Conservation (phyloP, 2,797 vertebrate species). For the Emydoidea blandingii region DNA sequence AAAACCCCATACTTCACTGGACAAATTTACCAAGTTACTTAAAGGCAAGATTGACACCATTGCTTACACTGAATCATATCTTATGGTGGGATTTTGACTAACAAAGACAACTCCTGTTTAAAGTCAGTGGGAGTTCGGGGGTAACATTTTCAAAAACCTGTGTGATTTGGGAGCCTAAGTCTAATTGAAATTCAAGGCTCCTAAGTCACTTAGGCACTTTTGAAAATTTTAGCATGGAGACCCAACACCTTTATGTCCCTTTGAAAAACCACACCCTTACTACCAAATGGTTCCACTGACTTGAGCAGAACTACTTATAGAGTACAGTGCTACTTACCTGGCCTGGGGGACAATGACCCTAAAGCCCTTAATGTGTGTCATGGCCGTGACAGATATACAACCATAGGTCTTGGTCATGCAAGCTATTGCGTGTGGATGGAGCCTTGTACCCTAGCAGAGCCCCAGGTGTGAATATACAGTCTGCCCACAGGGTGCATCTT, state of each 20-base stretch:
- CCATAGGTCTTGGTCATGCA: not conserved
- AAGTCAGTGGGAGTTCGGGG: not conserved
- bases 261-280: not conserved
- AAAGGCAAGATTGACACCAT: not conserved
- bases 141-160: not conserved
- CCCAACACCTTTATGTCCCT: not conserved
- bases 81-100: not conserved
- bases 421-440: not conserved
- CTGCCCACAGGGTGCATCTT: not conserved
- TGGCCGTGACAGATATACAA: not conserved
- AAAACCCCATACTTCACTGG: not conserved
- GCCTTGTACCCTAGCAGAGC: not conserved
- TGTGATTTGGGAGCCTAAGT: not conserved
- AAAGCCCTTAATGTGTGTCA: not conserved
- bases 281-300: not conserved
- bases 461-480: not conserved
- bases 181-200: not conserved
- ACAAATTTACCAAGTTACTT: not conserved
- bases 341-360: not conserved
- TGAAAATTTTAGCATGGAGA: not conserved
- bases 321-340: not conserved
- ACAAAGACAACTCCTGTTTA: not conserved
- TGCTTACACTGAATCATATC: not conserved
- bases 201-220: not conserved
- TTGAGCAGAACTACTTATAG: not conserved